Percentiles rank a stretch among this genome's conserved stretches.
Conservation (phyloP, 2,113 vertebrate species). For the Silurus asotus region DNA sequence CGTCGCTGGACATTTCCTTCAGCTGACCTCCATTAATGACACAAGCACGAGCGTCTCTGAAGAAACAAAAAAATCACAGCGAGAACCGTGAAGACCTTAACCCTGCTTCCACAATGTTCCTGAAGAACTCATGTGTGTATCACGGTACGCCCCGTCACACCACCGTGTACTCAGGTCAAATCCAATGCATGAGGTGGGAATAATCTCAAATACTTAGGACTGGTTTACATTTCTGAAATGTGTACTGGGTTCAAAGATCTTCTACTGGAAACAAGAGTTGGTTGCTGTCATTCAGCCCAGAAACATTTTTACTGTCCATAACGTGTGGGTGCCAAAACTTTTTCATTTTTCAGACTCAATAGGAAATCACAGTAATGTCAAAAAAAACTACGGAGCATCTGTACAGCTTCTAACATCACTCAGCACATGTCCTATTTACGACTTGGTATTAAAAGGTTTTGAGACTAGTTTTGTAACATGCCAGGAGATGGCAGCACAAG, state of each 20-base stretch:
- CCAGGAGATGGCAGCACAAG: too few relatives aligned
- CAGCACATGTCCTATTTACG: background rate
- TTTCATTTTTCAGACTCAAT: background rate
- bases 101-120: background rate
- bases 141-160: too few relatives aligned
- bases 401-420: background rate
- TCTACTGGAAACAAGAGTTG: background rate
- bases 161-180: background rate
- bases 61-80: background rate
- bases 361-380: background rate
- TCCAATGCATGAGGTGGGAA: too few relatives aligned
- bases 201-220: too few relatives aligned
- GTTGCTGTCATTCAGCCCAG: background rate
- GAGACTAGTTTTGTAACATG: too few relatives aligned
- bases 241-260: background rate
- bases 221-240: too few relatives aligned
- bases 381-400: background rate
- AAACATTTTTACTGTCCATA: background rate
- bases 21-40: slow-evolving; percentile 84
- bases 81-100: background rate
- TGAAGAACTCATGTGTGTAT: background rate
- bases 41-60: slow-evolving; percentile 63
- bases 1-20: slow-evolving; percentile 81
- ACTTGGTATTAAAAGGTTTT: too few relatives aligned
- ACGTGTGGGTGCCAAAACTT: background rate